Conservation (phyloP, 2,888 invertebrate species). For the Epirrhoe alternata region DNA sequence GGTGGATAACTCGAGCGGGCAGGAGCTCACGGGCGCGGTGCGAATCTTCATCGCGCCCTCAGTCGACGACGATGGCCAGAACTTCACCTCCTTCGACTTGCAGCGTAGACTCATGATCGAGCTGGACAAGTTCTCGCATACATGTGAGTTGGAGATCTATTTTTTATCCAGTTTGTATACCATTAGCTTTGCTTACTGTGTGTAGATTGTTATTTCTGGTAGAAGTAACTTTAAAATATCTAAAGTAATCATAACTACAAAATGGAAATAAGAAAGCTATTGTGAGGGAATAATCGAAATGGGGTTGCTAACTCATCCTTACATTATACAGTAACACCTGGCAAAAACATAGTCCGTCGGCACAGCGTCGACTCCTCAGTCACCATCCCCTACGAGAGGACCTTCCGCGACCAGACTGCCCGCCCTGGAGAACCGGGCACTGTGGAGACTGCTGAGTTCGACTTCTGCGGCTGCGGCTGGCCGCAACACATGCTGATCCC, state of each 20-base stretch:
- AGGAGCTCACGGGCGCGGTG: constrained; percentile 85
- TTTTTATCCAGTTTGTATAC: too few species aligned
- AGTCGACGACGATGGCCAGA: constrained; percentile 71
- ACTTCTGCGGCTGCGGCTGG: constrained; percentile 96
- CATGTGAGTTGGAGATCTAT: constrained; percentile 71
- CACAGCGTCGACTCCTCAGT: constrained; percentile 90
- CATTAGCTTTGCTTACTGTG: too few species aligned
- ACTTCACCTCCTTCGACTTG: constrained; percentile 57
- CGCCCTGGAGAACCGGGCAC: constrained; percentile 85
- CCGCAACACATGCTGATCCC: constrained; percentile 93
- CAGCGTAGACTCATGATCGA: constrained; percentile 89
- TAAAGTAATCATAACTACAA: too few species aligned
- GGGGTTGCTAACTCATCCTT: background rate
- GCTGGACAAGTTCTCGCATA: constrained; percentile 88
- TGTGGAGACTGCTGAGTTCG: constrained; percentile 84
- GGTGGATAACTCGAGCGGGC: constrained; percentile 84
- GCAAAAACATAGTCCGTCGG: constrained; percentile 88
- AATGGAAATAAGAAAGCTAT: too few species aligned
- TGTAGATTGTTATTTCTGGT: too few species aligned
- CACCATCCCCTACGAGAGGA: constrained; percentile 92
- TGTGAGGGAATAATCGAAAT: too few species aligned
- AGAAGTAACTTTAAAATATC: too few species aligned
- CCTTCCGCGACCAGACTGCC: constrained; percentile 88
- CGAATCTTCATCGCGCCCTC: constrained; percentile 89
- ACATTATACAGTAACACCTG: constrained; percentile 67